phyloP scores from a whole-genome alignment of 2,797 vertebrate genomes.

The Babyrousa celebensis region DNA sequence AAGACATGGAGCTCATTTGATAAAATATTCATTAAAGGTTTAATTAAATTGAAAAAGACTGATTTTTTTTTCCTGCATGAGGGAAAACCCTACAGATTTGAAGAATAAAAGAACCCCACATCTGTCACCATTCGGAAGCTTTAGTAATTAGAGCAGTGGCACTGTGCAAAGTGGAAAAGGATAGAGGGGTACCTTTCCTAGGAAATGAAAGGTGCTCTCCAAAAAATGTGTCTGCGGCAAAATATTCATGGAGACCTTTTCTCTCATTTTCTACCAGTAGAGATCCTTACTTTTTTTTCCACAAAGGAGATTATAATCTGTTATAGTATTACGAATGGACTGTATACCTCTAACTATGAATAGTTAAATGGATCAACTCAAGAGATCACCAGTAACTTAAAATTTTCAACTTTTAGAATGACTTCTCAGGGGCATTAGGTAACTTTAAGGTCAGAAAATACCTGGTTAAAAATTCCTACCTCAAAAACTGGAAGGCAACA shows the following conservation, averaged over 20 bases:
- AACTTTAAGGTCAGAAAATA: constrained; percentile 33
- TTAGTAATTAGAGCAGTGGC: not conserved
- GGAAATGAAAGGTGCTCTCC: not conserved
- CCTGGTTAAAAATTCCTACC: constrained; percentile 2
- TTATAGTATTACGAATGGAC: not conserved
- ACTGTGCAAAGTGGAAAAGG: not conserved
- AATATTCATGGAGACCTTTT: not conserved
- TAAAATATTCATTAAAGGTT: constrained; percentile 88
- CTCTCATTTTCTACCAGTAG: not conserved
- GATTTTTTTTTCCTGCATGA: constrained; percentile 58
- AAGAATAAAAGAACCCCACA: constrained; percentile 56
- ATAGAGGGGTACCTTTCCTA: not conserved
- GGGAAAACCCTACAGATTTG: constrained; percentile 58
- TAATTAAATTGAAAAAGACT: constrained; percentile 71
- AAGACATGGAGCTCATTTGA: constrained; percentile 81
- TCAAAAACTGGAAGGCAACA: not conserved
- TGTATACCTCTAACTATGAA: not conserved
- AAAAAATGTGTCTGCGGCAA: not conserved
- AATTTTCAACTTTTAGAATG: not conserved
- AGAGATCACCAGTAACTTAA: not conserved
- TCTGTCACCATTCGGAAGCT: not conserved
- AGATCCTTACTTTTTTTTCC: not conserved
- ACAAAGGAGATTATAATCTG: not conserved
- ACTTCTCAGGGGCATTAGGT: constrained; percentile 13
- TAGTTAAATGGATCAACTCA: not conserved